phyloP scores from a whole-genome alignment of 2,888 invertebrate species.

The Panopea generosa region DNA sequence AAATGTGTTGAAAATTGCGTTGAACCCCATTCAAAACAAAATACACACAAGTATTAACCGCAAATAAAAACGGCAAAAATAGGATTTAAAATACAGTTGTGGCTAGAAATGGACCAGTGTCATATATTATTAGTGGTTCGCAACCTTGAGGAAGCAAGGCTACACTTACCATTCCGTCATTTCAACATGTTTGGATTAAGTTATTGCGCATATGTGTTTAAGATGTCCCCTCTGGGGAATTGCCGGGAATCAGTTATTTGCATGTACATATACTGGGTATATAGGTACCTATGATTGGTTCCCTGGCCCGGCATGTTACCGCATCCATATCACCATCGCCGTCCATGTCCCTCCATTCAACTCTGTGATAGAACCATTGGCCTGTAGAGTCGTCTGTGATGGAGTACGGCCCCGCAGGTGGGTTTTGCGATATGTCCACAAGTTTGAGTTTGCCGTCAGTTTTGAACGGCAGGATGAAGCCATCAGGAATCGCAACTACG shows the following conservation, averaged over 20 bases:
- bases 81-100: too few relatives aligned
- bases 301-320: constrained; percentile 69
- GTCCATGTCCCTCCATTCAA: constrained; percentile 74
- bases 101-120: too few relatives aligned
- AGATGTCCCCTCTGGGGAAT: too few relatives aligned
- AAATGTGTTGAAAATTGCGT: too few relatives aligned
- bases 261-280: too few relatives aligned
- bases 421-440: constrained; percentile 51
- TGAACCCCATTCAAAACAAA: too few relatives aligned
- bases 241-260: too few relatives aligned
- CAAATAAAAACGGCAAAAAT: too few relatives aligned
- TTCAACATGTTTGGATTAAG: not conserved
- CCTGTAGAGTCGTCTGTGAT: constrained; percentile 52
- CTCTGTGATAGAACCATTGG: constrained; percentile 73
- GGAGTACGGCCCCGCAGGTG: constrained; percentile 53
- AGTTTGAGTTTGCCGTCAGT: constrained; percentile 64
- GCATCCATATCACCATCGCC: constrained; percentile 73
- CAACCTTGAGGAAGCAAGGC: too few relatives aligned
- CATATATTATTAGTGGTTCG: too few relatives aligned
- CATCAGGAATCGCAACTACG: constrained; percentile 67
- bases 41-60: too few relatives aligned
- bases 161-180: too few relatives aligned
- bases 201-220: not conserved
- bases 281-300: constrained; percentile 61
- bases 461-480: constrained; percentile 72